phyloP scores from a whole-genome alignment of 1,140 invertebrate species.

The Saxidomus purpurata region DNA sequence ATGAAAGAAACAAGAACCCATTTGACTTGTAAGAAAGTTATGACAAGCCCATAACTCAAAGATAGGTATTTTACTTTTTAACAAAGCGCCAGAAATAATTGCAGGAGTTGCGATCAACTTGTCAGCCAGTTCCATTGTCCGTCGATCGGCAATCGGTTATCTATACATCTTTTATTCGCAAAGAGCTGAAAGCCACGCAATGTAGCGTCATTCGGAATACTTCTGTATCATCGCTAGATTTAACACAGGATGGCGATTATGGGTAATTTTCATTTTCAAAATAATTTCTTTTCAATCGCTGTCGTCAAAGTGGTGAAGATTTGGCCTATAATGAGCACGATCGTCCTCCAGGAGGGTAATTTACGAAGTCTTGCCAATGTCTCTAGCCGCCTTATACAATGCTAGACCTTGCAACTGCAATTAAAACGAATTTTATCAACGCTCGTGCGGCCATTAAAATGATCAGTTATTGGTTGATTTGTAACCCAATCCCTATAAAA shows the following conservation, averaged over 20 bases:
- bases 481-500: slow-evolving; percentile 29
- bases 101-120: background rate
- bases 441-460: slow-evolving; percentile 58
- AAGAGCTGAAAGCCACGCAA: slow-evolving; percentile 48
- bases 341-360: slow-evolving; percentile 41
- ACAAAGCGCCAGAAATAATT: slow-evolving; percentile 32
- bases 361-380: slow-evolving; percentile 38
- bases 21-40: slow-evolving; percentile 21
- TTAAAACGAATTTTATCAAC: slow-evolving; percentile 59
- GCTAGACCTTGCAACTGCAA: slow-evolving; percentile 48
- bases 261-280: slow-evolving; percentile 66
- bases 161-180: slow-evolving; percentile 55
- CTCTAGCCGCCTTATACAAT: slow-evolving; percentile 48
- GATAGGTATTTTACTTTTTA: slow-evolving; percentile 17
- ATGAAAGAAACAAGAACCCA: slow-evolving; percentile 8
- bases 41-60: slow-evolving; percentile 23
- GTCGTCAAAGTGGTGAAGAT: slow-evolving; percentile 54
- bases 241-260: slow-evolving; percentile 60
- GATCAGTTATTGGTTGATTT: slow-evolving; percentile 49
- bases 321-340: slow-evolving; percentile 11
- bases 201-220: slow-evolving; percentile 39
- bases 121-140: slow-evolving; percentile 15
- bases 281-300: slow-evolving; percentile 66
- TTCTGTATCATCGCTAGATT: slow-evolving; percentile 43
- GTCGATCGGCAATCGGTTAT: slow-evolving; percentile 32